A percentile compares a stretch with the other conserved stretches of the same genome.
Evolutionary conservation across 2,888 invertebrate species (phyloP).

Genomic region (Odontocerum albicorne): DNA sequence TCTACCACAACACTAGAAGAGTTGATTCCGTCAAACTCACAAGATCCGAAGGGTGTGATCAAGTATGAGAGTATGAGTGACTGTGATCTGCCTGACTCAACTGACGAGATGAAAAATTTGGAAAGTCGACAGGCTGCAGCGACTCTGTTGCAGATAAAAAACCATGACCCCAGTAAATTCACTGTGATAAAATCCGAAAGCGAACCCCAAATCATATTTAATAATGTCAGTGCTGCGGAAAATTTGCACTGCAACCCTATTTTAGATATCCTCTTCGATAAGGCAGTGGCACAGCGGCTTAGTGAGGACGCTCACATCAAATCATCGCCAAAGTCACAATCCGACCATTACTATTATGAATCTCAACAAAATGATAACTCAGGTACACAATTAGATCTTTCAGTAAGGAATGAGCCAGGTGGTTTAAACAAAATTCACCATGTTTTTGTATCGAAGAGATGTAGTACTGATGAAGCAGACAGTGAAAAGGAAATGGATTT

Average conservation of each 20-base stretch:
- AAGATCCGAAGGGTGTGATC: slow-evolving; percentile 43
- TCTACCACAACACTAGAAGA: slow-evolving; percentile 62
- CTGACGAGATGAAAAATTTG: slow-evolving; percentile 57
- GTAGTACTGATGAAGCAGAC: slow-evolving; percentile 16
- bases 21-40: slow-evolving; percentile 55
- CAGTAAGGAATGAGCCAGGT: slow-evolving; percentile 13
- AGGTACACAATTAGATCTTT: slow-evolving; percentile 4
- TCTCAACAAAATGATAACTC: slow-evolving; percentile 1
- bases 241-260: slow-evolving; percentile 58
- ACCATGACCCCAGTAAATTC: slow-evolving; percentile 56
- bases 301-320: slow-evolving; percentile 46
- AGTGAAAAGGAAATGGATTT: slow-evolving; percentile 56
- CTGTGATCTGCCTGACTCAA: slow-evolving; percentile 53
- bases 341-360: slow-evolving; percentile 27
- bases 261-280: slow-evolving; percentile 54
- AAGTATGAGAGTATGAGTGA: slow-evolving; percentile 49
- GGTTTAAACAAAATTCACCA: slow-evolving; percentile 24
- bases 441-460: slow-evolving; percentile 9
- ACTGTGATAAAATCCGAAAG: slow-evolving; percentile 49
- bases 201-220: slow-evolving; percentile 60
- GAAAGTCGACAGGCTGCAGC: slow-evolving; percentile 58
- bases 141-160: slow-evolving; percentile 56
- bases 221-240: slow-evolving; percentile 58
- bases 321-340: slow-evolving; percentile 39
- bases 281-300: slow-evolving; percentile 56